Percentiles rank a stretch among this genome's conserved stretches.
Conservation (phyloP, 2,888 invertebrate species). For the Rhamnusium bicolor region DNA sequence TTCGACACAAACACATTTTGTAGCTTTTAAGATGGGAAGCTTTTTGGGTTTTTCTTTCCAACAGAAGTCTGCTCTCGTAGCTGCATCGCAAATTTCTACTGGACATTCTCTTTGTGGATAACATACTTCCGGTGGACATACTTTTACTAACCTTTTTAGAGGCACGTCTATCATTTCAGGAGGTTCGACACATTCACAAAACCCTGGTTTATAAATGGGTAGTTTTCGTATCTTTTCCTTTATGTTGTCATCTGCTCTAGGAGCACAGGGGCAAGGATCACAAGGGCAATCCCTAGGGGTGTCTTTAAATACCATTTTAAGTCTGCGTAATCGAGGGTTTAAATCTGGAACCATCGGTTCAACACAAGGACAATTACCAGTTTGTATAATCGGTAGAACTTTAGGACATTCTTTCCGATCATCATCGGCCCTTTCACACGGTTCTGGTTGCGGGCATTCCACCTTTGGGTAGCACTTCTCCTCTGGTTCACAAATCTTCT, state of each 20-base stretch:
- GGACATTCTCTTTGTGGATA: constrained; percentile 29
- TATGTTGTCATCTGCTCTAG: constrained; percentile 21
- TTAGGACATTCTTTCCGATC: constrained; percentile 41
- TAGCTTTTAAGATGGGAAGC: constrained; percentile 20
- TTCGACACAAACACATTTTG: constrained; percentile 36
- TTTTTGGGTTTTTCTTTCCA: constrained; percentile 19
- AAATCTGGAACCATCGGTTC: constrained; percentile 31
- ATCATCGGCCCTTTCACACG: constrained; percentile 46
- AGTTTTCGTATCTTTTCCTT: constrained; percentile 26
- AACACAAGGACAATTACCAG: constrained; percentile 43
- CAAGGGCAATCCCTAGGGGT: constrained; percentile 34
- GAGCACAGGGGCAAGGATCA: constrained; percentile 9
- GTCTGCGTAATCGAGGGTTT: constrained; percentile 36
- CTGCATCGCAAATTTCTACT: constrained; percentile 20
- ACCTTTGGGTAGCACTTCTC: constrained; percentile 24
- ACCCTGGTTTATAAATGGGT: constrained; percentile 34
- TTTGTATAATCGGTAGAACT: constrained; percentile 41
- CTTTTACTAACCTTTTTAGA: constrained; percentile 6
- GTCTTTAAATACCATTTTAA: constrained; percentile 44
- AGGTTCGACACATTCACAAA: constrained; percentile 45
- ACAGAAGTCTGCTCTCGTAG: constrained; percentile 32
- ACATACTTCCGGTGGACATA: constrained; percentile 16
- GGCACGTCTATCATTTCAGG: constrained; percentile 41
- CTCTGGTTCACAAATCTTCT: constrained; percentile 40
- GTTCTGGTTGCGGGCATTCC: constrained; percentile 22